Conservation (phyloP, 1,140 invertebrate genomes). For the Philotrypesis tridentata region DNA sequence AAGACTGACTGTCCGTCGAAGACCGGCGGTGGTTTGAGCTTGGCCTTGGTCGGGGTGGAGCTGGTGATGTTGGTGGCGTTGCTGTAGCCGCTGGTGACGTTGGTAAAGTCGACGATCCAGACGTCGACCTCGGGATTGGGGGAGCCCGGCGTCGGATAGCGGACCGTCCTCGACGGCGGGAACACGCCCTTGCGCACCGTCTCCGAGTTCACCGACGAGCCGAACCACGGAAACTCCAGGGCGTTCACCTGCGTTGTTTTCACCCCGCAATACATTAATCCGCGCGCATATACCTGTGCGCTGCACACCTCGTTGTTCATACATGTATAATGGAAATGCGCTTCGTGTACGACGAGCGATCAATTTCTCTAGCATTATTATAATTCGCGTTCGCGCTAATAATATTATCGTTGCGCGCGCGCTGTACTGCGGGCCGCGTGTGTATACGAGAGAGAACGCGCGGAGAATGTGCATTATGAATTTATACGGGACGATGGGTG, state of each 20-base stretch:
- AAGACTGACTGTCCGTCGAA: constrained; percentile 82
- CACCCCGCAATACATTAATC: no score
- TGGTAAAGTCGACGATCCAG: constrained; percentile 86
- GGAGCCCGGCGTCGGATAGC: constrained; percentile 90
- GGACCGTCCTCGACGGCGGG: constrained; percentile 83
- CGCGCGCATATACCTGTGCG: no score
- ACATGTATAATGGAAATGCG: no score
- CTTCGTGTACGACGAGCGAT: no score
- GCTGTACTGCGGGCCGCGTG: no score
- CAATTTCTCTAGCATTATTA: no score
- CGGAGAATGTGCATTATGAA: no score
- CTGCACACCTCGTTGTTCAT: no score
- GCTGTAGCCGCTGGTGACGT: constrained; percentile 69
- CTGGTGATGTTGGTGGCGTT: constrained; percentile 53
- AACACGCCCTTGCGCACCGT: constrained; percentile 73
- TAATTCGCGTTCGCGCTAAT: no score
- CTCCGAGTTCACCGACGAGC: constrained; percentile 57
- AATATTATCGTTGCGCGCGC: no score
- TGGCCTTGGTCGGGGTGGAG: constrained; percentile 72
- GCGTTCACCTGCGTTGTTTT: constrained; percentile 56
- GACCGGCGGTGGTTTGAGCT: constrained; percentile 80
- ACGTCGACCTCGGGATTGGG: constrained; percentile 87
- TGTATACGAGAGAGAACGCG: no score
- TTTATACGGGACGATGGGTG: no score
- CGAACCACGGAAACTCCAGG: constrained; percentile 83